Base-by-base conservation (phyloP, 2,888 invertebrate species). In the Piscicola geometra region DNA sequence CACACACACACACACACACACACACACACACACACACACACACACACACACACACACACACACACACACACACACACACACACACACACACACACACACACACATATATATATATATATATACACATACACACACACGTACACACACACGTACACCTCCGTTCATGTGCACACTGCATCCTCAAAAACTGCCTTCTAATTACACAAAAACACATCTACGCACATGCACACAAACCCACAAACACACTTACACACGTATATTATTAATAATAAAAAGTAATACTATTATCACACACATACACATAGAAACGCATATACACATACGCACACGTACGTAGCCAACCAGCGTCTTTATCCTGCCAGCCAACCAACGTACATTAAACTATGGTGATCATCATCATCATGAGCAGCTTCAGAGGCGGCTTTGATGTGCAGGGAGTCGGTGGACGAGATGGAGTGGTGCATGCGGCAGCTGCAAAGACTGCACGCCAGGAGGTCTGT, bases 401-500 rank as follows among this genome's bases (percentile, higher is more conserved):
- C n/a, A 25, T n/a, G 5, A 3, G n/a, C 21, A 56, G 60, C 9
- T n/a, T 5, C 60, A 18, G 60, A 56, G n/a, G 60, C 25, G n/a
- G 60, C 25, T n/a, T 18, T 5, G 3, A 56, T 56, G n/a, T 56
- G 60, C 60, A 56, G 60, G n/a, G 60, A 56, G 12, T 15, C n/a
- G 21, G n/a, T 56, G 60, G 60, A 21, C 25, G 60, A 56, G 60
- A 56, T 56, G 21, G 60, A 56, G 60, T 56, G 60, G 60, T 56
- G 60, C 60, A 56, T 21, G n/a, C 3, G 21, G 25, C 60, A 56
- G 60, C n/a, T 56, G 25, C 60, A 56, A 21, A 18, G 60, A 21
- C n/a, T 56, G n/a, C 60, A 56, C 60, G 60, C 60, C 25, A 18
- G 60, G n/a, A 56, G 60, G 25, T 56, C 60, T 25, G 60, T 56